These are phyloP conservation scores for Laothoe populi DNA, from an alignment of 2,888 invertebrate genomes.

Conservation along the genomic window DNA sequence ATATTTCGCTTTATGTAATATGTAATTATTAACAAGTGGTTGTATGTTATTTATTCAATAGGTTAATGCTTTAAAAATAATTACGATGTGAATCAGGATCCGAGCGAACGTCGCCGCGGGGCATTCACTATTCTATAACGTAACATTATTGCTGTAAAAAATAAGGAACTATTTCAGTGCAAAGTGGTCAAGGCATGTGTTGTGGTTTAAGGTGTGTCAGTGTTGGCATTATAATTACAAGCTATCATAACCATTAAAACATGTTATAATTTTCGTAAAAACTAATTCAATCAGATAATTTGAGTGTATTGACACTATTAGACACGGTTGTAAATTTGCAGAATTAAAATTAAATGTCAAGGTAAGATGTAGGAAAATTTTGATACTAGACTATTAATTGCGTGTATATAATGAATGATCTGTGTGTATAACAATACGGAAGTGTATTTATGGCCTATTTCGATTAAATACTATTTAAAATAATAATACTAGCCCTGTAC, in stretches of 20 bases:
- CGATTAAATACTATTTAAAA: too few species aligned
- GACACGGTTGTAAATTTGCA: not conserved
- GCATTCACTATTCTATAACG: not conserved
- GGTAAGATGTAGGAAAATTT: not conserved
- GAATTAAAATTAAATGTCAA: slow-evolving; percentile 3
- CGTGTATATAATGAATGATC: not conserved
- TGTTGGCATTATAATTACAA: not conserved
- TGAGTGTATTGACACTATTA: not conserved
- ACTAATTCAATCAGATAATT: not conserved
- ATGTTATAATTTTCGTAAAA: not conserved
- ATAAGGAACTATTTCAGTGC: slow-evolving; percentile 11
- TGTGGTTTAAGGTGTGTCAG: not conserved
- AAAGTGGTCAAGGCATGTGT: slow-evolving; percentile 5
- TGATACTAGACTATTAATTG: not conserved
- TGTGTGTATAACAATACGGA: too few species aligned
- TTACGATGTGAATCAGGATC: slow-evolving; percentile 15
- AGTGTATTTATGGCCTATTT: too few species aligned
- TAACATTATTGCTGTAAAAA: not conserved
- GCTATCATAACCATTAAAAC: not conserved
- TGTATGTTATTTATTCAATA: not conserved
- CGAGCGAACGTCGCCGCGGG: slow-evolving; percentile 10
- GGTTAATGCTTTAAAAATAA: slow-evolving; percentile 12
- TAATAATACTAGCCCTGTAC: too few species aligned
- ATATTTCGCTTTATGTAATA: too few species aligned
- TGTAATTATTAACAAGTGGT: not conserved